Base-by-base conservation (phyloP, 2,113 vertebrate species). In the Chunga burmeisteri region DNA sequence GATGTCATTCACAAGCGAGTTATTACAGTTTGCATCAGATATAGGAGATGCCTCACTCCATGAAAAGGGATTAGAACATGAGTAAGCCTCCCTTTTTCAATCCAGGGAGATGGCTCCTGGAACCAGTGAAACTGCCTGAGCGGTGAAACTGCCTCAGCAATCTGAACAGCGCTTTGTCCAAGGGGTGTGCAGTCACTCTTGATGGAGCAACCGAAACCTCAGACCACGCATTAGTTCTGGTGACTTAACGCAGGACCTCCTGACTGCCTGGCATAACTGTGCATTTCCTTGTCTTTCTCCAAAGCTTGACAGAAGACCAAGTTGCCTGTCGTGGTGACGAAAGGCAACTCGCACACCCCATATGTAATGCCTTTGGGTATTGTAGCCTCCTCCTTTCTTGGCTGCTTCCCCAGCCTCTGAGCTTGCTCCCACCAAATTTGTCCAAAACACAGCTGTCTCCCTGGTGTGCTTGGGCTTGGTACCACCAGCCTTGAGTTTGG, bases 341-440 rank as follows among this genome's bases (percentile, higher is more conserved):
- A 11, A 38, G 49, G 65, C 59, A 73, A 52, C 2, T 13, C 10
- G 1, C 88, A 70, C 27, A 32, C 22, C 16, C 53, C 13, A 2
- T 62, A 49, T 2, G 1, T 23, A n/a, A 70, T 74, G 47, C 20
- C n/a, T 47, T 50, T 46, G 53, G 10, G 32, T 71, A n/a, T 34
- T 21, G 26, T 17, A 75, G 34, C 9, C 49, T 65, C 40, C 38
- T 75, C 20, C 23, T 63, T 71, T 73, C 56, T 47, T 68, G 73
- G 7, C 20, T 58, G 63, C 20, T 77, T 67, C 68, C 38, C 38
- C 52, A 40, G n/a, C 2, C 27, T 62, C 66, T 46, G 55, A 55
- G 40, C 44, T 77, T 26, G n/a, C 72, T 81, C 53, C 47, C 36
- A 14, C 17, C 0, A 0, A 65, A 47, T 36, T 21, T 5, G 1